A percentile compares a stretch with the other conserved stretches of the same genome.
These are phyloP conservation scores for Ceratoteleas bidentatus DNA, from an alignment of 1,140 invertebrate species.

Conservation along the genomic window DNA sequence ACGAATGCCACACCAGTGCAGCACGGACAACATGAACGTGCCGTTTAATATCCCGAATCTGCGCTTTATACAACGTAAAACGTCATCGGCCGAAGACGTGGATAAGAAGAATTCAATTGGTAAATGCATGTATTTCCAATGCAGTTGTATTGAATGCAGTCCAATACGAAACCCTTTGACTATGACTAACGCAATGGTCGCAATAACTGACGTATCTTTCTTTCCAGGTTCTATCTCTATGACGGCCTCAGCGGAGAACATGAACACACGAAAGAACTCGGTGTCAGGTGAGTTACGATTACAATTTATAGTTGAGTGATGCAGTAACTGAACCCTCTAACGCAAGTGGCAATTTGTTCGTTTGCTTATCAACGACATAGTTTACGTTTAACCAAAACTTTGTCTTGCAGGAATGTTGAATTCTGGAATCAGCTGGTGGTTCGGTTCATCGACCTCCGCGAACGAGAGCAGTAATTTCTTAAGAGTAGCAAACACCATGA, in stretches of 20 bases:
- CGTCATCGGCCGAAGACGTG: constrained; percentile 93
- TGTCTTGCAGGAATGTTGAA: constrained; percentile 83
- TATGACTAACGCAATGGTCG: too few species aligned
- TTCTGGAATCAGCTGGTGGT: constrained; percentile 84
- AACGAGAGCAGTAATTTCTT: constrained; percentile 92
- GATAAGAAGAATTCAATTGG: constrained; percentile 90
- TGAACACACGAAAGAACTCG: constrained; percentile 76
- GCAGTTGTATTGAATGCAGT: background rate
- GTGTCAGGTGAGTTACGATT: constrained; percentile 71
- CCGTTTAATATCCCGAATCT: constrained; percentile 93
- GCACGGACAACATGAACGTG: too few species aligned
- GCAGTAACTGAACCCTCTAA: too few species aligned
- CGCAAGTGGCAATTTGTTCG: too few species aligned
- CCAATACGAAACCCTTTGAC: background rate
- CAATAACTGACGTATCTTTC: background rate
- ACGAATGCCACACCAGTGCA: too few species aligned
- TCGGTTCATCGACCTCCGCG: constrained; percentile 86
- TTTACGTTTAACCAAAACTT: too few species aligned
- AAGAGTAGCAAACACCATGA: constrained; percentile 89
- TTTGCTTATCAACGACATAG: constrained; percentile 39
- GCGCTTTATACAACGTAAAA: constrained; percentile 91
- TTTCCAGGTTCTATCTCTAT: constrained; percentile 77
- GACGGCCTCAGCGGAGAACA: constrained; percentile 80
- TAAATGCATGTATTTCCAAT: too few species aligned
- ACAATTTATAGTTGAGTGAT: too few species aligned